Percentiles rank a stretch among this genome's conserved stretches.
Conservation (phyloP, 2,888 invertebrate genomes). For the Thereva unica region DNA sequence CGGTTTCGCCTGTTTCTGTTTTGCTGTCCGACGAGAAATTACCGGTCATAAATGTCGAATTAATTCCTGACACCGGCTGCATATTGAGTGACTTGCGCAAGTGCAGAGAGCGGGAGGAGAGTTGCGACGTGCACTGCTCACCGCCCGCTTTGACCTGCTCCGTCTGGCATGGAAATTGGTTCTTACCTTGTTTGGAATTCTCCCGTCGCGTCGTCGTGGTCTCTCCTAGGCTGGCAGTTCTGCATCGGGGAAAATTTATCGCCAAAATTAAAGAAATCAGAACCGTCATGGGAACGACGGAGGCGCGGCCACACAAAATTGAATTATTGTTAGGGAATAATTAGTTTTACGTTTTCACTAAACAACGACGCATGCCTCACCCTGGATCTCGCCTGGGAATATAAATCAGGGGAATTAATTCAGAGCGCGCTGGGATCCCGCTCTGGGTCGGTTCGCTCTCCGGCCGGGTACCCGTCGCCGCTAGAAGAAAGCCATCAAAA, state of each 20-base stretch:
- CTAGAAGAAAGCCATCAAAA: too few species aligned
- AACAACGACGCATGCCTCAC: slow-evolving; percentile 8
- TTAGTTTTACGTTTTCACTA: not conserved
- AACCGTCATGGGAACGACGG: slow-evolving; percentile 17
- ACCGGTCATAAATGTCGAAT: slow-evolving; percentile 34
- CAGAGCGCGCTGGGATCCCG: too few species aligned
- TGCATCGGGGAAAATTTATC: slow-evolving; percentile 16
- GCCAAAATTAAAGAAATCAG: slow-evolving; percentile 32
- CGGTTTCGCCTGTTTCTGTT: slow-evolving; percentile 2
- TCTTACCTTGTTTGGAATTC: slow-evolving; percentile 28
- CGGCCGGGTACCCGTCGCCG: too few species aligned
- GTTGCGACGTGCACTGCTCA: slow-evolving; percentile 6
- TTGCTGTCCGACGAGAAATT: slow-evolving; percentile 24
- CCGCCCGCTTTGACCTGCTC: not conserved
- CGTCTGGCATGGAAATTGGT: slow-evolving; percentile 25
- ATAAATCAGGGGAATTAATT: too few species aligned
- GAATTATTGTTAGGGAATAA: slow-evolving; percentile 17
- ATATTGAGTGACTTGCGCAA: slow-evolving; percentile 30
- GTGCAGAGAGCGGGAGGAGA: slow-evolving; percentile 14
- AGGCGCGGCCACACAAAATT: slow-evolving; percentile 24
- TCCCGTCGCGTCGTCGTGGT: slow-evolving; percentile 10
- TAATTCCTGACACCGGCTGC: slow-evolving; percentile 23
- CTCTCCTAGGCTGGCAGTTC: slow-evolving; percentile 7
- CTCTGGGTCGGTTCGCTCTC: too few species aligned
- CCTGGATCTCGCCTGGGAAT: not conserved